A percentile compares a stretch with the other conserved stretches of the same genome.
These are phyloP conservation scores for Micrasema minimum DNA, from an alignment of 1,140 invertebrate species.

Conservation along the genomic window DNA sequence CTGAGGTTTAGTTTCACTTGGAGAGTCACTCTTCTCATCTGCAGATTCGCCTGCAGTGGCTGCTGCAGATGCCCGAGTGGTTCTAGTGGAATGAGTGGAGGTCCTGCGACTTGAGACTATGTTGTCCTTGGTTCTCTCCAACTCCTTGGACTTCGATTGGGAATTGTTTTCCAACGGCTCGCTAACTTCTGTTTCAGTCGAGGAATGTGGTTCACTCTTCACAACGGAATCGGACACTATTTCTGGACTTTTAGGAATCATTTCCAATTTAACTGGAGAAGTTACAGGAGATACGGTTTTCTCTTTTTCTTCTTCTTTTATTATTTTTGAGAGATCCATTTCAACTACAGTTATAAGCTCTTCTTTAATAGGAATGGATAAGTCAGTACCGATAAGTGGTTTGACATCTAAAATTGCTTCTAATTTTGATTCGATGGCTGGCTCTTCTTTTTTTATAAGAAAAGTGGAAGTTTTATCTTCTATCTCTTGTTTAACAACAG, in stretches of 20 bases:
- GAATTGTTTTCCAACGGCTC: too few species aligned
- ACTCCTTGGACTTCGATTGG: not conserved
- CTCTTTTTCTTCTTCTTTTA: constrained; percentile 53
- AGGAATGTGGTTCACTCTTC: not conserved
- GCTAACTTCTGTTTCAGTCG: too few species aligned
- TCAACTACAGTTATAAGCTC: constrained; percentile 38
- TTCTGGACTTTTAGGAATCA: constrained; percentile 3
- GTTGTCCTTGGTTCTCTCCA: not conserved
- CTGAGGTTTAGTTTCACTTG: constrained; percentile 69
- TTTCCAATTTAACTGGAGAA: constrained; percentile 8
- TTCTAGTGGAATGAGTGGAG: constrained; percentile 60
- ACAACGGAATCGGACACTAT: not conserved
- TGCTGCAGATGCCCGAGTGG: constrained; percentile 56
- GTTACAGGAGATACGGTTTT: constrained; percentile 41
- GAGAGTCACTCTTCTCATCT: constrained; percentile 63
- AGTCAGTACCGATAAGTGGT: constrained; percentile 12
- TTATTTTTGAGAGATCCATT: constrained; percentile 49
- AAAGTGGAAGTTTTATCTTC: constrained; percentile 28
- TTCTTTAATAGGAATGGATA: constrained; percentile 4
- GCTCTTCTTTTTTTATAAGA: constrained; percentile 18
- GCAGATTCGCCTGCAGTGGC: constrained; percentile 59
- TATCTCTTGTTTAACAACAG: constrained; percentile 39
- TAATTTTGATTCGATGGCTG: constrained; percentile 24
- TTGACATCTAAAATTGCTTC: constrained; percentile 47
- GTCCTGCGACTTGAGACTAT: constrained; percentile 57